These are phyloP conservation scores for Pangasius larnaudii DNA, from an alignment of 2,797 vertebrate species.

Conservation along the genomic window DNA sequence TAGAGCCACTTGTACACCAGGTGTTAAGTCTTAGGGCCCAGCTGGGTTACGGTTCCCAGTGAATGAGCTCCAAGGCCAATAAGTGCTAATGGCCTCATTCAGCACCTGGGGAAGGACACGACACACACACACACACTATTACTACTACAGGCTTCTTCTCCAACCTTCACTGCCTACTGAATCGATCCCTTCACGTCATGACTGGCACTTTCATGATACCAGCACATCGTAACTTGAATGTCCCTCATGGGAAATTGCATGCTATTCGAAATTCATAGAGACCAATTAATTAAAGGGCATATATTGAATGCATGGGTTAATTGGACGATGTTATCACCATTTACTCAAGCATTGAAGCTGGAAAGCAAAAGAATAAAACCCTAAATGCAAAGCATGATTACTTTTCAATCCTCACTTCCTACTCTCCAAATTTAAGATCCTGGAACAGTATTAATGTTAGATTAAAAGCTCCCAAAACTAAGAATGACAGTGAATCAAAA, in stretches of 20 bases:
- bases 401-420: slow-evolving; percentile 5
- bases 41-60: slow-evolving; percentile 61
- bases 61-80: slow-evolving; percentile 62
- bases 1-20: slow-evolving; percentile 49
- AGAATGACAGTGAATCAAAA: background rate
- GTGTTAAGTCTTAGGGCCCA: slow-evolving; percentile 59
- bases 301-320: slow-evolving; percentile 16
- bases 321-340: slow-evolving; percentile 29
- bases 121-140: background rate
- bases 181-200: slow-evolving; percentile 8
- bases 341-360: background rate
- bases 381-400: background rate
- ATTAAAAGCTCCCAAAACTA: background rate
- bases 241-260: slow-evolving; percentile 38
- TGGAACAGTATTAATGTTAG: background rate
- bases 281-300: slow-evolving; percentile 39
- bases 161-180: slow-evolving; percentile 38
- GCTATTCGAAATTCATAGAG: slow-evolving; percentile 42
- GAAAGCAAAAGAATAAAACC: background rate
- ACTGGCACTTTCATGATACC: slow-evolving; percentile 33
- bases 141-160: slow-evolving; percentile 11
- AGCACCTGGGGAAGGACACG: slow-evolving; percentile 59
- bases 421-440: background rate
- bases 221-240: slow-evolving; percentile 35
- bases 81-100: slow-evolving; percentile 68